Evolutionary conservation across 1,140 invertebrate species (phyloP).

Genomic region (Zaprionus nigranus): DNA sequence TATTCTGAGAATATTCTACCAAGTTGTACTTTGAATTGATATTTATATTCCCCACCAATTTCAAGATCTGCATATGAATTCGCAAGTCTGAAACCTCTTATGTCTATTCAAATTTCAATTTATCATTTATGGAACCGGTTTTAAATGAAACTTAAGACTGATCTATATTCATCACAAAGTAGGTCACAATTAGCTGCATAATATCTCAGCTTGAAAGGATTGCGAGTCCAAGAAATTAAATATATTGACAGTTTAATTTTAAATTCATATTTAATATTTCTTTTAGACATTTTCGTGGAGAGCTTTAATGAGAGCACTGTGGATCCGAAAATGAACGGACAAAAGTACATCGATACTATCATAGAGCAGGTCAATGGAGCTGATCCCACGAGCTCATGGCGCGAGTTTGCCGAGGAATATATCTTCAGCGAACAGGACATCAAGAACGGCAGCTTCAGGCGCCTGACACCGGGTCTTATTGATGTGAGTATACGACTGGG

Average conservation of each 20-base stretch:
- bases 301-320: conserved; percentile 73
- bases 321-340: conserved; percentile 63
- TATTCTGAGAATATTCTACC: too few relatives aligned
- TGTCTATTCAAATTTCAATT: neutral
- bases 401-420: conserved; percentile 71
- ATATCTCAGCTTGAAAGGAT: neutral
- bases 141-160: neutral
- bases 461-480: conserved; percentile 71
- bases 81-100: neutral
- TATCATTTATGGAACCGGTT: neutral
- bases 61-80: neutral
- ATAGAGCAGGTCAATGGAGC: conserved; percentile 77
- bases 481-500: conserved; percentile 56
- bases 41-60: neutral
- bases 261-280: neutral
- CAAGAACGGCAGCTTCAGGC: conserved; percentile 71
- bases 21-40: too few relatives aligned
- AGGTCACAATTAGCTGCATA: neutral
- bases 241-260: neutral
- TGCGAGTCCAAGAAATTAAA: neutral
- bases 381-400: conserved; percentile 75
- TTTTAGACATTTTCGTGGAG: conserved; percentile 72
- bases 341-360: conserved; percentile 72
- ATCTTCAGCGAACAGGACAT: conserved; percentile 65
- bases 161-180: neutral